These are phyloP conservation scores for Motacilla tschutschensis DNA, from an alignment of 2,113 vertebrate genomes.

Conservation along the genomic window DNA sequence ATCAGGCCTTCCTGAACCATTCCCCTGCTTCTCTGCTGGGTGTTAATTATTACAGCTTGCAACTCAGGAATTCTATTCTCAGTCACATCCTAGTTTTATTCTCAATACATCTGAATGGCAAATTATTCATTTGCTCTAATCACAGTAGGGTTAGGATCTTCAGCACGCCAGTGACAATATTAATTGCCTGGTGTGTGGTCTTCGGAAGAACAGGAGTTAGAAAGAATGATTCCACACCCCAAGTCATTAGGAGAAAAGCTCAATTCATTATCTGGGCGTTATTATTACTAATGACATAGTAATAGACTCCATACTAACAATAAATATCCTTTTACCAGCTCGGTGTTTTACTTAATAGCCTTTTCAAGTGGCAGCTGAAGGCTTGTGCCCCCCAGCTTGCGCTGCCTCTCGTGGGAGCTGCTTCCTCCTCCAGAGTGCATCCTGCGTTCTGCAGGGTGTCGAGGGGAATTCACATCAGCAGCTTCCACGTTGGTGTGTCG, in stretches of 20 bases:
- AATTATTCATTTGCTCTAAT: constrained; percentile 52
- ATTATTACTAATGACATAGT: constrained; percentile 62
- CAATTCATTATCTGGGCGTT: constrained; percentile 64
- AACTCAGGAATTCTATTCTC: neutral
- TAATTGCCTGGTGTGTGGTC: constrained; percentile 52
- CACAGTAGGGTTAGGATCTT: constrained; percentile 51
- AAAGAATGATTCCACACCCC: constrained; percentile 9
- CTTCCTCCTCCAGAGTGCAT: neutral
- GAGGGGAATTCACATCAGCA: neutral
- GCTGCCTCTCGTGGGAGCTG: neutral
- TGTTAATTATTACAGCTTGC: constrained; percentile 15
- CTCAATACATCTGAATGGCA: constrained; percentile 12
- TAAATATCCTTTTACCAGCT: constrained; percentile 58
- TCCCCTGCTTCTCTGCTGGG: neutral
- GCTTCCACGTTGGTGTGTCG: neutral
- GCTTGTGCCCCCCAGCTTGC: neutral
- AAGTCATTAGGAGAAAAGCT: constrained; percentile 49
- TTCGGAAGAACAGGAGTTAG: constrained; percentile 33
- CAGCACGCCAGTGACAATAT: constrained; percentile 26
- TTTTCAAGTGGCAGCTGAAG: constrained; percentile 27
- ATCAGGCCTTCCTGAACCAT: neutral
- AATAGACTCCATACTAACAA: constrained; percentile 57
- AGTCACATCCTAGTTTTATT: neutral
- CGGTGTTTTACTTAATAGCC: constrained; percentile 26
- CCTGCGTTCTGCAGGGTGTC: accelerated